Base-by-base conservation (phyloP, 2,888 invertebrate genomes). In the Diarsia mendica region DNA sequence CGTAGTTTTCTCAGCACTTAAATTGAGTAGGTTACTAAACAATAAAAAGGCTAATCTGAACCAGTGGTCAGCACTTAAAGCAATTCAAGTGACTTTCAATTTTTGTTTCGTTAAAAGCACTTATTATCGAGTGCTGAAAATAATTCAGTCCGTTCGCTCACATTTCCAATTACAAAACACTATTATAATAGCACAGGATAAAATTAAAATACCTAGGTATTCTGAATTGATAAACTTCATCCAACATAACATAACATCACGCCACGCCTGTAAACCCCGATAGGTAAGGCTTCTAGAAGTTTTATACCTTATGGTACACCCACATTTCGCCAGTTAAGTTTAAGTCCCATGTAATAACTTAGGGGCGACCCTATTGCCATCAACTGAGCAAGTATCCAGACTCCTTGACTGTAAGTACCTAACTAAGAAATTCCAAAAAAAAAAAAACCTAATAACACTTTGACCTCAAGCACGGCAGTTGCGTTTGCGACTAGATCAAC, bases 71-170 rank as follows among this genome's bases (percentile, higher is more conserved):
- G 68, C 82, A 67, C 61, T 71, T 44, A 63, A 58, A 82, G 65
- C 33, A 51, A 69, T 82, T 76, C 6, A 51, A 67, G 23, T 77
- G 23, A 58, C n/a, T 67, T 77, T 23, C 0, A 44, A 13, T 55
- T 68, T 82, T 77, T 66, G 51, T 70, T 67, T 51, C n/a, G 61
- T 48, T 67, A 77, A 82, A 82, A 77, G 71, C 71, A 58, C 60
- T 70, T 82, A 63, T 70, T 82, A 63, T 58, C 18, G 49, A 46
- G 11, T 28, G 1, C 20, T 48, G 8, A 53, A 65, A 60, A 53
- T 44, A 65, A 60, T 66, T 48, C 18, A 23, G 23, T 53, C 0
- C 4, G 49, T 66, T 72, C 65, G 51, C 58, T 46, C n/a, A 65
- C 20, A 61, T 33, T 74, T 53, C 10, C 23, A 53, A 46, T 60